Evolutionary conservation across 2,113 vertebrate genomes (phyloP), one percentile per base, ranked within the genome.

Genomic region (Cygnus atratus): DNA sequence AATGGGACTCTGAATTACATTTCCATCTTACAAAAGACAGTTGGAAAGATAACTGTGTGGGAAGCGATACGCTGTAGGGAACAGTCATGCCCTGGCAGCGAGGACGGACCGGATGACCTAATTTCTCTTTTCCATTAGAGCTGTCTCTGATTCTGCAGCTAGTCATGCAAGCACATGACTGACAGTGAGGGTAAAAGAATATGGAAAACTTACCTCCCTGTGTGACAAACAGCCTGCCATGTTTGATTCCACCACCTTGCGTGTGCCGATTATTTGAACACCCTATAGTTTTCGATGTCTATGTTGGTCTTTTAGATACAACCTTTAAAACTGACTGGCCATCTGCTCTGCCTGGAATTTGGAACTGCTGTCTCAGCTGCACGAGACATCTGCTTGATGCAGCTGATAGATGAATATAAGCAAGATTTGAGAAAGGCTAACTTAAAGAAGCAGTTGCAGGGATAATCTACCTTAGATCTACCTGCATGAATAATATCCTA

Each of bases 81-180:
- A 73, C 84, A 92, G 84, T 88, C 92, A 87, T 95, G 96, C 80
- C 93, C 93, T 97, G 95, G 95, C 96, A 96, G 55, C 17, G 44
- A 66, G 93, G 66, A 85, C 66, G 93, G 88, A 96, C 92, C 89
- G 92, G 93, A 94, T 97, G 96, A 96, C 92, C 93, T 96, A 79
- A 96, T 96, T 96, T 95, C 59, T 96, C 88, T 91, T 96, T 96
- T 96, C 96, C 88, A 85, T 59, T 91, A 87, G 88, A 87, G 73
- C 62, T 84, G 77, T 28, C 75, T 68, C 90, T 37, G 80, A 89
- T 76, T 96, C 81, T 75, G 31, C 67, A 76, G 5, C 71, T 76
- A 89, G 81, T 92, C 84, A 91, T 83, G 67, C 81, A 63, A 84
- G 61, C 96, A 93, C 81, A 91, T 96, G 91, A 93, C 91, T 74